Percentiles rank a stretch among this genome's conserved stretches.
phyloP scores from a whole-genome alignment of 37 sponge, comb jelly and placozoan species.

The Corticium candelabrum region DNA sequence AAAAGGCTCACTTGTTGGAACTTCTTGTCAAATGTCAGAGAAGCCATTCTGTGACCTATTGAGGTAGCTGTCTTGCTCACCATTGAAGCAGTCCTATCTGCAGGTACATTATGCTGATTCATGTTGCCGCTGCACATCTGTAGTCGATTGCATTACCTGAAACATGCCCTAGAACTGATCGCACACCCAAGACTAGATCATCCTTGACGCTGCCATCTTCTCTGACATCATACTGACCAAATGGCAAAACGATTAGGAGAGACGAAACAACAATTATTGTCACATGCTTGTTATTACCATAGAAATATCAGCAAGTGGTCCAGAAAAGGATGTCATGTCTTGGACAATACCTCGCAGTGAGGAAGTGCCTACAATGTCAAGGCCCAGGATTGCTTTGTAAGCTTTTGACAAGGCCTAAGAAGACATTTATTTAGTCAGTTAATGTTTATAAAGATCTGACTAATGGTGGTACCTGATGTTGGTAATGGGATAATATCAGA shows the following conservation, averaged over 20 bases:
- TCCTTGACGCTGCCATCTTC: background rate
- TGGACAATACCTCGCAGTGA: background rate
- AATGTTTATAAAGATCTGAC: background rate
- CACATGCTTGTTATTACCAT: no score
- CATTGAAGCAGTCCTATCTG: background rate
- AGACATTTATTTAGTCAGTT: no score
- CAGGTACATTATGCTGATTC: background rate
- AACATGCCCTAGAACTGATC: background rate
- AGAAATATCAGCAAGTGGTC: background rate
- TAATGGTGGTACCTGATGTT: background rate
- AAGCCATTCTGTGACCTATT: background rate
- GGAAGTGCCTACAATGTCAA: background rate
- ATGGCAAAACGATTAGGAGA: background rate
- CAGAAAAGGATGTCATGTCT: background rate
- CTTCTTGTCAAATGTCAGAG: conserved; percentile 3
- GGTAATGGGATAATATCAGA: background rate
- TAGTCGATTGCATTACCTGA: background rate
- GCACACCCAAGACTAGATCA: background rate
- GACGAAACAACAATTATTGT: background rate
- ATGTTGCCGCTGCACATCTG: background rate
- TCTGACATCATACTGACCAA: background rate
- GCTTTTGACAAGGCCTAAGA: background rate
- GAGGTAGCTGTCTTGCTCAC: background rate
- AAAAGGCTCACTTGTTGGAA: background rate
- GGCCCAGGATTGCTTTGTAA: background rate